Evolutionary conservation across 2,797 vertebrate genomes (phyloP).

Genomic region (Lindbergichthys nudifrons): DNA sequence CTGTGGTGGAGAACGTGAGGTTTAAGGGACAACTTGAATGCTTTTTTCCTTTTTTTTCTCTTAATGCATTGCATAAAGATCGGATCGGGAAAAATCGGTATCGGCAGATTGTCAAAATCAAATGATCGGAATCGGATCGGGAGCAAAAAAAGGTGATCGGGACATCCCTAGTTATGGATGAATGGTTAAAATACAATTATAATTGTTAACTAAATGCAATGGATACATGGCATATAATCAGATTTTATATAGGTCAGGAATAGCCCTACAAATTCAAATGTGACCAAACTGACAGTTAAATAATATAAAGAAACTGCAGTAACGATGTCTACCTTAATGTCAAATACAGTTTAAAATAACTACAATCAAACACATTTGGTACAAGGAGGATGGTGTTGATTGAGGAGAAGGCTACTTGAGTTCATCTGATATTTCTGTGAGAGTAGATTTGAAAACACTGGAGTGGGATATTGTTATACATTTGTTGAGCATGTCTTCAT

Average conservation of each 20-base stretch:
- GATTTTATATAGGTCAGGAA: neutral
- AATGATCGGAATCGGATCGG: too few relatives aligned
- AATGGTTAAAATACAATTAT: neutral
- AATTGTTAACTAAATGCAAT: neutral
- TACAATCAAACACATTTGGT: neutral
- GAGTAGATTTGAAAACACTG: slow-evolving; percentile 5
- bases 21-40: too few relatives aligned
- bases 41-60: too few relatives aligned
- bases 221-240: neutral
- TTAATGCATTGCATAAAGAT: too few relatives aligned
- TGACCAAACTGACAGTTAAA: neutral
- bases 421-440: slow-evolving; percentile 1
- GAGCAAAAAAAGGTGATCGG: too few relatives aligned
- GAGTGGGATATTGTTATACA: slow-evolving; percentile 7
- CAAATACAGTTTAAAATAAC: neutral
- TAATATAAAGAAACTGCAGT: neutral
- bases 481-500: slow-evolving; percentile 30
- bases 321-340: neutral
- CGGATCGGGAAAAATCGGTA: too few relatives aligned
- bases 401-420: neutral
- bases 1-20: too few relatives aligned
- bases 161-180: neutral
- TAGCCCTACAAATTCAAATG: neutral
- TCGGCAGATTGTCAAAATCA: too few relatives aligned
- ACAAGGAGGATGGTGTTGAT: neutral